Evolutionary conservation across 2,888 invertebrate genomes (phyloP).

Genomic region (Polydrusus cervinus): DNA sequence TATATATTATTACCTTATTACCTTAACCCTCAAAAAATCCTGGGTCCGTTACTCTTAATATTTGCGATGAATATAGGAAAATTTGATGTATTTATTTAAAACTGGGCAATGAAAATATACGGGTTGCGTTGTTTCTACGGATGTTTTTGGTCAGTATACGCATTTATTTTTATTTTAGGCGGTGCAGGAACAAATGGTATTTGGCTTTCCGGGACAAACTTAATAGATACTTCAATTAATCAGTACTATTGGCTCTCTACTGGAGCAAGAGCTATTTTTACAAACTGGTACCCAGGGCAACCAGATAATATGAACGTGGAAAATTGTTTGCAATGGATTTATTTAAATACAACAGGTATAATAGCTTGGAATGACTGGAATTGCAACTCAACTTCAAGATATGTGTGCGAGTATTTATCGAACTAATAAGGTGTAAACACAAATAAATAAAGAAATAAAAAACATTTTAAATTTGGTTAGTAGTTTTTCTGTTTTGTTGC

Average conservation of each 20-base stretch:
- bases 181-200: conserved; percentile 2
- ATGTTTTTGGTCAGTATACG: no score
- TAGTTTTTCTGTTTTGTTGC: no score
- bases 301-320: background rate
- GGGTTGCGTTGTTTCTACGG: no score
- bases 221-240: background rate
- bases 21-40: no score
- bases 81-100: no score
- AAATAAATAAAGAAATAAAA: no score
- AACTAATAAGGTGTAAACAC: background rate
- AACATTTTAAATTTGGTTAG: no score
- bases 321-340: conserved; percentile 7
- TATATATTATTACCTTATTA: background rate
- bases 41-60: no score
- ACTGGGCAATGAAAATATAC: no score
- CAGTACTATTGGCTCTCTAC: conserved; percentile 13
- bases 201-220: conserved; percentile 9
- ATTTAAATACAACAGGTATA: background rate
- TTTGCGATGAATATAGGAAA: no score
- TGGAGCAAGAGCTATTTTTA: conserved; percentile 6
- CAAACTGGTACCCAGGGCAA: conserved; percentile 1
- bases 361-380: background rate
- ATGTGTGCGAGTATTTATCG: background rate
- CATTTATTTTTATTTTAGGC: background rate
- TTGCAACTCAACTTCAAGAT: background rate